These are phyloP conservation scores for Drosophila monieri DNA, from an alignment of 2,888 invertebrate genomes.

Conservation along the genomic window DNA sequence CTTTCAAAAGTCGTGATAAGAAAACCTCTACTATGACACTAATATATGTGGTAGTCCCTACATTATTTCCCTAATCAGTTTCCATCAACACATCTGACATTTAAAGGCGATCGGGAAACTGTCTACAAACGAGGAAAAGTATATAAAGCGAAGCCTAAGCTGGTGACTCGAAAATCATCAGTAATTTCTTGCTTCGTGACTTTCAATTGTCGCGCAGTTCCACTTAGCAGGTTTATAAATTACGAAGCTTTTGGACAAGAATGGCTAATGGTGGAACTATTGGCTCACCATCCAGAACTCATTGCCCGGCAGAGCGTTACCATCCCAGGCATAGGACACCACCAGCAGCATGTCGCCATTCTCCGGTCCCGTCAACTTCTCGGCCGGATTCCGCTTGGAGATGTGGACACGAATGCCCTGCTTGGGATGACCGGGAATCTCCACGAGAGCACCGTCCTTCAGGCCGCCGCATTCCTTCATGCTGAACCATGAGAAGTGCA, in stretches of 20 bases:
- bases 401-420: slow-evolving; percentile 85
- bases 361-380: slow-evolving; percentile 82
- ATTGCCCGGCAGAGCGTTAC: slow-evolving; percentile 89
- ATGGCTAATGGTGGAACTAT: too few relatives aligned
- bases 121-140: not conserved
- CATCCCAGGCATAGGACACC: slow-evolving; percentile 90
- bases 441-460: slow-evolving; percentile 83
- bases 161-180: not conserved
- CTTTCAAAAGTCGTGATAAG: not conserved
- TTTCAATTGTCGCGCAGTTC: not conserved
- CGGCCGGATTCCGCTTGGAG: slow-evolving; percentile 86
- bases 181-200: not conserved
- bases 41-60: not conserved
- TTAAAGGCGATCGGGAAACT: not conserved
- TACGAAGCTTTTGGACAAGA: too few relatives aligned
- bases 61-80: not conserved
- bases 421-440: slow-evolving; percentile 71
- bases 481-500: slow-evolving; percentile 88
- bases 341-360: slow-evolving; percentile 85
- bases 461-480: slow-evolving; percentile 84
- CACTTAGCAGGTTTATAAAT: not conserved
- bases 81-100: not conserved
- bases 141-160: not conserved
- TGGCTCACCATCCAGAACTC: slow-evolving; percentile 87
- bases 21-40: not conserved